Conservation (phyloP, 2,797 vertebrate species). For the Pogoniulus pusillus region DNA sequence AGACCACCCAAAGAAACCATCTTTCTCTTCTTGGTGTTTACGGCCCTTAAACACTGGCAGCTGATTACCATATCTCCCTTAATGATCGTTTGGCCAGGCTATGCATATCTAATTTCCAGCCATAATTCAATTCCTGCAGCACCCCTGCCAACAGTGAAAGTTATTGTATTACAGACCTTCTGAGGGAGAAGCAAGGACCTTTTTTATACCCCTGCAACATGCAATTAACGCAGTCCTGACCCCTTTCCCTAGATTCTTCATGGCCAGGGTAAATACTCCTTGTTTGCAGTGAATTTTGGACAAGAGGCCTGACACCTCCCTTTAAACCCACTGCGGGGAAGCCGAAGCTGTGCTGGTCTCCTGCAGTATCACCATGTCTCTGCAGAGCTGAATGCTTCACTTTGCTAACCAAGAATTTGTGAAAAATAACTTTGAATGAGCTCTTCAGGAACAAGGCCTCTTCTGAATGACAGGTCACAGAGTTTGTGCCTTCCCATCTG, state of each 20-base stretch:
- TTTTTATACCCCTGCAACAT: background rate
- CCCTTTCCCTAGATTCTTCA: background rate
- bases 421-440: background rate
- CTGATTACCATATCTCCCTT: slow-evolving; percentile 58
- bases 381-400: background rate
- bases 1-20: slow-evolving; percentile 56
- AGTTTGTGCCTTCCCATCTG: background rate
- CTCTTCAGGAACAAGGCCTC: background rate
- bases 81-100: slow-evolving; percentile 60
- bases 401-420: background rate
- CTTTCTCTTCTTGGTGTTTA: slow-evolving; percentile 55
- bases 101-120: slow-evolving; percentile 63
- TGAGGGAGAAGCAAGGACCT: background rate
- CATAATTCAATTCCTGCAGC: slow-evolving; percentile 57
- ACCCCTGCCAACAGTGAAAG: slow-evolving; percentile 57
- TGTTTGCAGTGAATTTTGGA: background rate
- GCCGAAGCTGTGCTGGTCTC: background rate
- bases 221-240: slow-evolving; percentile 17
- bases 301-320: background rate
- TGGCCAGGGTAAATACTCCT: background rate
- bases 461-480: background rate
- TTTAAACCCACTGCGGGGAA: background rate
- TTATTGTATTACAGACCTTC: slow-evolving; percentile 32
- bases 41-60: slow-evolving; percentile 55
- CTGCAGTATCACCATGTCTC: background rate